Base-by-base conservation (phyloP, 2,113 vertebrate species). In the Lates calcarifer region DNA sequence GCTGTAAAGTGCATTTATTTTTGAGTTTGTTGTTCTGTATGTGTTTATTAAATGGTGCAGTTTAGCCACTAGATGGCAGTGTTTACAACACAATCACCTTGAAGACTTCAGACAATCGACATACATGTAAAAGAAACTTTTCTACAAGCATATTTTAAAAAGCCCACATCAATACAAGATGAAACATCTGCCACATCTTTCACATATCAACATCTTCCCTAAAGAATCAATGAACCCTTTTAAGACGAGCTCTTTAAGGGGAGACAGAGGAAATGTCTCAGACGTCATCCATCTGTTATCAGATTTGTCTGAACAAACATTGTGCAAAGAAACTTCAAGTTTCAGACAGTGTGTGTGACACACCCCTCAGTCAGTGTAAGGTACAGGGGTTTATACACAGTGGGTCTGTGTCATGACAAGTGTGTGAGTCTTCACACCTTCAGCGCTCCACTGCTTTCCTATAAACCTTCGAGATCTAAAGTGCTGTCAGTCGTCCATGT, bases 11-110 rank as follows among this genome's bases (percentile, higher is more conserved):
- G 35, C 53, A 45, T 71, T 62, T 77, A 24, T 77, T 69, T 83
- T 70, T 85, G 29, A n/a, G 29, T 56, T 10, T 63, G n/a, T 49
- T 22, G 20, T 24, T 28, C 15, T 47, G 5, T 41, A 26, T 56
- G 24, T 60, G 3, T 72, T 9, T 37, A 14, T n/a, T 56, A 53
- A 70, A 66, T 74, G 1, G 12, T 76, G 74, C 20, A 31, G 35
- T 87, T 76, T 70, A 45, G 57, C 84, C 87, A 86, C 81, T 57
- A 73, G 77, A 75, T 76, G 83, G 84, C 69, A 58, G 51, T 79
- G 68, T 88, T 86, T 73, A 20, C 29, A 60, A 39, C 28, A 28
- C 63, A 91, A 79, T 70, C 18, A 70, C 33, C 55, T 64, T 51
- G 24, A 64, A 33, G 31, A 43, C 12, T 31, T 57, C 5, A 62